Evolutionary conservation across 2,113 vertebrate genomes (phyloP), one percentile per base, ranked within the genome.

Genomic region (Larimichthys crocea): DNA sequence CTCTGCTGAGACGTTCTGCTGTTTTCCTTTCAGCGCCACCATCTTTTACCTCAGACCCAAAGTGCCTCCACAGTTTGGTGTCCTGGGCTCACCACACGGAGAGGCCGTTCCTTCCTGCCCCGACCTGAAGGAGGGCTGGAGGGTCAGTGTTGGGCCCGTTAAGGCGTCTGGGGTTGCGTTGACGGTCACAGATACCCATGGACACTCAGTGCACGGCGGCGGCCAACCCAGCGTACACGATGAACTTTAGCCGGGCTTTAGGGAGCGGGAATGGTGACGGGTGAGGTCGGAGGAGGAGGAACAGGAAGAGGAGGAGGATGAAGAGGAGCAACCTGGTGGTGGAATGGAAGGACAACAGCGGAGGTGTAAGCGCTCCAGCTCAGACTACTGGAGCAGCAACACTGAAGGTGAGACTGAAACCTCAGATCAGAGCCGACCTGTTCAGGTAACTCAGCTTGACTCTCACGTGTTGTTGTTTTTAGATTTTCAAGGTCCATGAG

Each of bases 111-210:
- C 48, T 0, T 94, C 95, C 14, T 94, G 94, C 82, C 98, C 98
- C 0, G 90, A 89, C 89, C 95, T 99, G 81, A 96, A 94, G 83
- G 95, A 96, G 76, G 95, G 15, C 93, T 98, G 70, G 94, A 96
- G 76, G 97, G 95, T 0, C 96, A 94, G 89, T 98, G 96, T 89
- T 94, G 95, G 4, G 96, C 82, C 96, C 6, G 92, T 98, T 67
- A 94, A 91, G 71, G 96, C 0, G 91, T 97, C 63, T 99, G 98
- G 98, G 92, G 94, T 42, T 99, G 98, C 0, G 91, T 89, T 1
- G 91, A 95, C 0, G 98, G 98, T 26, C 98, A 99, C 63, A 94
- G 92, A 64, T 97, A 98, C 75, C 94, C 91, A 97, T 99, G 97
- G 95, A 97, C 76, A 87, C 95, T 42, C 87, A 40, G 11, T 35